These are phyloP conservation scores for Dynastes tityus DNA, from an alignment of 2,888 invertebrate genomes.

Conservation along the genomic window DNA sequence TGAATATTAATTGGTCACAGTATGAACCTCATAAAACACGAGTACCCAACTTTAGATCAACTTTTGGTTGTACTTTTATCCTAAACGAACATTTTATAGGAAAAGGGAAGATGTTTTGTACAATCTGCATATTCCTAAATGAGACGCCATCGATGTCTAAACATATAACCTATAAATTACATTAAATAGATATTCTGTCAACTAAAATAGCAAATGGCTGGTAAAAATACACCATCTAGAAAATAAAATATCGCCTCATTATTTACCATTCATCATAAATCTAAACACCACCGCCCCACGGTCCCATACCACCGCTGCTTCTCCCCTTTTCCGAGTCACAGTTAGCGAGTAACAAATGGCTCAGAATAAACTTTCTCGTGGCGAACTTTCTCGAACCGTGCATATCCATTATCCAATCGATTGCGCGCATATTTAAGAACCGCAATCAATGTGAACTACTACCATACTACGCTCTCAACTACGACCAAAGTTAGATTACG, in stretches of 20 bases:
- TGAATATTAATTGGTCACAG: no score
- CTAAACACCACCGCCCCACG: not conserved
- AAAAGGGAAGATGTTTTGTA: no score
- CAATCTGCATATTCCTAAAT: no score
- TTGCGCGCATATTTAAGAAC: slow-evolving; percentile 15
- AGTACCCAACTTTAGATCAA: no score
- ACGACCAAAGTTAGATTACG: not conserved
- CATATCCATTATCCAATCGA: slow-evolving; percentile 14
- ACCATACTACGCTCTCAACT: not conserved
- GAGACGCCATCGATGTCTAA: no score
- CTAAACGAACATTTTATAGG: no score
- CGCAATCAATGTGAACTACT: slow-evolving; percentile 10
- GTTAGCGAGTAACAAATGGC: slow-evolving; percentile 1
- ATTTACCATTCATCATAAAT: slow-evolving; percentile 4
- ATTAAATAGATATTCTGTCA: no score
- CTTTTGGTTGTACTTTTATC: no score
- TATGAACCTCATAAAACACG: no score
- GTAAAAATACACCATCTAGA: not conserved
- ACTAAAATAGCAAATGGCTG: no score
- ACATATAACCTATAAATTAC: no score
- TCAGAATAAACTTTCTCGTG: slow-evolving; percentile 4
- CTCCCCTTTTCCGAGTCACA: not conserved
- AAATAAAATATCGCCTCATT: not conserved
- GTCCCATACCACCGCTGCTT: not conserved
- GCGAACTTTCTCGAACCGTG: not conserved